Evolutionary conservation across 2,888 invertebrate genomes (phyloP).

Genomic region (Drosophila prostipennis): DNA sequence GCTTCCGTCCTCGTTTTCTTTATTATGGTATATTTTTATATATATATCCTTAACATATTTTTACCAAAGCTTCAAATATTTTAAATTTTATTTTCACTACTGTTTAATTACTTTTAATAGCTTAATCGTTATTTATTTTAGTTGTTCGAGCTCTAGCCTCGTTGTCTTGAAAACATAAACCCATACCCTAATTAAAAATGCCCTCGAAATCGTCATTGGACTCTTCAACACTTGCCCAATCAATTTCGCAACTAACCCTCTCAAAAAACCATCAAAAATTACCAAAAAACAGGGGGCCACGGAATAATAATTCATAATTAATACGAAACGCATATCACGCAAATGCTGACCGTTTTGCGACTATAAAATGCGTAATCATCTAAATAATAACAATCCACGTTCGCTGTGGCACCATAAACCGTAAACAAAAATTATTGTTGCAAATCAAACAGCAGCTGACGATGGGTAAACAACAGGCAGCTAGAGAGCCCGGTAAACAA

Average conservation of each 20-base stretch:
- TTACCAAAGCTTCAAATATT: not conserved
- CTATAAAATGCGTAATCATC: constrained; percentile 63
- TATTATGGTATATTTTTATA: too few species aligned
- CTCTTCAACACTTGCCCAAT: constrained; percentile 23
- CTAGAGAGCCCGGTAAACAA: constrained; percentile 40
- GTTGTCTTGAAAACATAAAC: not conserved
- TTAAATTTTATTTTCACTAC: not conserved
- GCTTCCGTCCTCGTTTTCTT: too few species aligned
- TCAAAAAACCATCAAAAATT: constrained; percentile 2
- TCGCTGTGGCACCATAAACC: constrained; percentile 23
- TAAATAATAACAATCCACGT: constrained; percentile 52
- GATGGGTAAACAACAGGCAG: constrained; percentile 51
- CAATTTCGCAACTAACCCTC: constrained; percentile 25
- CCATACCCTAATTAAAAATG: constrained; percentile 12
- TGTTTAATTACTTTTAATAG: too few species aligned
- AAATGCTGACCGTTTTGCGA: constrained; percentile 33
- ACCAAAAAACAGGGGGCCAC: constrained; percentile 4
- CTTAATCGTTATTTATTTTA: too few species aligned
- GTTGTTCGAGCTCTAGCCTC: too few species aligned
- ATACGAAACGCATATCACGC: constrained; percentile 56
- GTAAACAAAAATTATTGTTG: constrained; percentile 52
- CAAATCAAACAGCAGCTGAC: constrained; percentile 59
- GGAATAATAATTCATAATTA: constrained; percentile 47
- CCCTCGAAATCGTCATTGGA: constrained; percentile 31
- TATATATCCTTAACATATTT: too few species aligned